Evolutionary conservation across 2,113 vertebrate species (phyloP).

Genomic region (Antechinus stuartii): DNA sequence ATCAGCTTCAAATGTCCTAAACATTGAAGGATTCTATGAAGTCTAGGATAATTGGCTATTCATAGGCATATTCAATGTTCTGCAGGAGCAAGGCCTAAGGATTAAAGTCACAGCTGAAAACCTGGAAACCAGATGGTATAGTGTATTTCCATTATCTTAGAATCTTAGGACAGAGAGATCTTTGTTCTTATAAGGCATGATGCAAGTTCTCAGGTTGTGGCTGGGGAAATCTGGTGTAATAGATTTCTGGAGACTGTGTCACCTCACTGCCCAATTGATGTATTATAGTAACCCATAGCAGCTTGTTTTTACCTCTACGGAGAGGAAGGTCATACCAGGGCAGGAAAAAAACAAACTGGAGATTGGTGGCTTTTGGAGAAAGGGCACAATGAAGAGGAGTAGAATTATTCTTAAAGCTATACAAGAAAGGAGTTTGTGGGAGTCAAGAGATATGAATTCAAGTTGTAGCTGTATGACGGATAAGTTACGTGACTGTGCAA

Average conservation of each 20-base stretch:
- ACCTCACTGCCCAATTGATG: no score
- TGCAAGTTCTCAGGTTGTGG: not conserved
- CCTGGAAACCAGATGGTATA: not conserved
- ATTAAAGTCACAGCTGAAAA: not conserved
- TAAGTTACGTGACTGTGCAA: not conserved
- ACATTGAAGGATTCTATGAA: not conserved
- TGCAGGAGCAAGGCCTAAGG: not conserved
- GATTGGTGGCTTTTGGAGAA: not conserved
- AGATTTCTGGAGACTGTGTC: not conserved
- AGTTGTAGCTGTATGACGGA: not conserved
- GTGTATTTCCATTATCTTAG: not conserved
- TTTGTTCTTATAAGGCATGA: not conserved
- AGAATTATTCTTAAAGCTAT: not conserved
- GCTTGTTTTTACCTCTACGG: no score
- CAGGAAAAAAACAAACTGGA: not conserved
- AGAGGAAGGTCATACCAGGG: no score
- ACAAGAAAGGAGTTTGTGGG: not conserved
- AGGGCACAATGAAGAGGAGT: not conserved
- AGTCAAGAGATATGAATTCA: not conserved
- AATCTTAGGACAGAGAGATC: not conserved
- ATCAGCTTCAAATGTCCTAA: not conserved
- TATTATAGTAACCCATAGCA: no score
- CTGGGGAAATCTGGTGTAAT: not conserved
- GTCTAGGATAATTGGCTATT: no score
- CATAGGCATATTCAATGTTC: not conserved